Percentiles rank a stretch among this genome's conserved stretches.
These are phyloP conservation scores for Apostichopus japonicus DNA, from an alignment of 35 echinoderm and acorn worm genomes.

Conservation along the genomic window DNA sequence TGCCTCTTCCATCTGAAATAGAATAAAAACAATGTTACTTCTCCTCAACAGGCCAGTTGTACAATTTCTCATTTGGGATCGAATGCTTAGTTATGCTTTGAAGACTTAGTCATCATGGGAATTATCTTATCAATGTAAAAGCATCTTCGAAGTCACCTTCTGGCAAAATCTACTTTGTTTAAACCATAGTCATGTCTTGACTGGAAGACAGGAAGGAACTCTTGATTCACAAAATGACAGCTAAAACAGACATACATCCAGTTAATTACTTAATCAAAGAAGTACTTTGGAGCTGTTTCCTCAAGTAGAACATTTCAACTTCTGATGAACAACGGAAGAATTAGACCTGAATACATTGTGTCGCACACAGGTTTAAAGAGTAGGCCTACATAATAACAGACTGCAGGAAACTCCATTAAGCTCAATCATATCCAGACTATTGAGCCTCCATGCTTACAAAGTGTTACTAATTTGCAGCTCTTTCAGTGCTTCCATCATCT, in stretches of 20 bases:
- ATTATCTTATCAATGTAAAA: background rate
- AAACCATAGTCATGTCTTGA: background rate
- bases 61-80: background rate
- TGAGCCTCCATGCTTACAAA: no score
- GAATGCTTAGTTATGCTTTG: background rate
- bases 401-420: no score
- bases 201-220: background rate
- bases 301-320: background rate
- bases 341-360: no score
- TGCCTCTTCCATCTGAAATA: slow-evolving; percentile 53
- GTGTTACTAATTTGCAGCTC: no score
- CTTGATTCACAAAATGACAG: background rate
- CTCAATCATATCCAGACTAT: no score
- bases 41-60: background rate
- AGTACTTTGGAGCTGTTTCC: background rate
- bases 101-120: background rate
- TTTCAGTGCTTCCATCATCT: no score
- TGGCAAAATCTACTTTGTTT: background rate
- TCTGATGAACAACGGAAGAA: no score
- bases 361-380: no score
- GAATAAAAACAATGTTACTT: background rate
- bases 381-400: no score
- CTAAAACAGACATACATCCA: background rate
- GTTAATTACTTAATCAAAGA: background rate
- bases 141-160: background rate